A percentile compares a stretch with the other conserved stretches of the same genome.
phyloP scores from a whole-genome alignment of 2,113 vertebrate genomes.

The Dipodomys ordii region DNA sequence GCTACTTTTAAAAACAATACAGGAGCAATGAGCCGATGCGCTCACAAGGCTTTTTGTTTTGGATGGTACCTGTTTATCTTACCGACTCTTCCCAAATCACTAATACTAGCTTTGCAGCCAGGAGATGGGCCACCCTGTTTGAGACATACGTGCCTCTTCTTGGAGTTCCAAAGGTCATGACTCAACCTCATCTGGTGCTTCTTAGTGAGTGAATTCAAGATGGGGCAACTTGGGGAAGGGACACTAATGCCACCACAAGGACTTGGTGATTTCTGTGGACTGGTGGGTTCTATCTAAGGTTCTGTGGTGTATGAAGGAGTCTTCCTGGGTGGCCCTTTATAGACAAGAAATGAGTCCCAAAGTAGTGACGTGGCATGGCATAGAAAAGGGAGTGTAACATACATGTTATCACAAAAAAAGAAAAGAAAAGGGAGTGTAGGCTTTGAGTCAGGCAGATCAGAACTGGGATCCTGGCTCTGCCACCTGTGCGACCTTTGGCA shows the following conservation, averaged over 20 bases:
- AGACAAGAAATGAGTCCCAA: not conserved
- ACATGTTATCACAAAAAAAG: no score
- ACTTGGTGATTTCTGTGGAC: not conserved
- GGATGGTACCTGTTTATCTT: conserved; percentile 76
- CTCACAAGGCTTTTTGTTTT: conserved; percentile 75
- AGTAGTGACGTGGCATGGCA: not conserved
- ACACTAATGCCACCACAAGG: no score
- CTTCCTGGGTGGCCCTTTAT: not conserved
- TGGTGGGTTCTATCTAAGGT: not conserved
- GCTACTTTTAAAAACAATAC: conserved; percentile 62
- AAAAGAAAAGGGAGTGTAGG: not conserved
- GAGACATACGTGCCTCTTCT: conserved; percentile 45
- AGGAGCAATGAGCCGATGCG: conserved; percentile 64
- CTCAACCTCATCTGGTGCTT: not conserved
- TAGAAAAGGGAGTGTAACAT: not conserved
- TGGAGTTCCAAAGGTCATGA: conserved; percentile 53
- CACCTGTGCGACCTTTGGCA: not conserved
- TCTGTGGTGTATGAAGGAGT: not conserved
- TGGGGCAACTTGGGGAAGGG: not conserved
- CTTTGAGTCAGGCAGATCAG: not conserved
- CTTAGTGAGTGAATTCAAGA: conserved; percentile 28
- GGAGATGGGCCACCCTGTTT: conserved; percentile 68
- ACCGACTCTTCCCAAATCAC: conserved; percentile 62
- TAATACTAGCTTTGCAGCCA: conserved; percentile 53
- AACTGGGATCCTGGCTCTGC: not conserved